Conservation (phyloP, 1,140 invertebrate species). For the Euwallacea similis region DNA sequence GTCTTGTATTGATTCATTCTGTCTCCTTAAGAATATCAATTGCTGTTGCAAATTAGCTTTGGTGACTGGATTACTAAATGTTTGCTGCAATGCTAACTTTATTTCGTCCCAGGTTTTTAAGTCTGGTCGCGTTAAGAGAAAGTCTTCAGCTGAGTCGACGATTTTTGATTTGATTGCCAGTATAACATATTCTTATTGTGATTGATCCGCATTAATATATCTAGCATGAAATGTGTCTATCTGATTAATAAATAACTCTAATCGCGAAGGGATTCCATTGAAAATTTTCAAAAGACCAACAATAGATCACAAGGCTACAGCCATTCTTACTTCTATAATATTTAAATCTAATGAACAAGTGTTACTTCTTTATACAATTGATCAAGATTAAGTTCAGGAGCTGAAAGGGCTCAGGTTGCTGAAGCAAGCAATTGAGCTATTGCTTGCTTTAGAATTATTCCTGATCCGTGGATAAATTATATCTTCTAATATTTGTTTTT, state of each 20-base stretch:
- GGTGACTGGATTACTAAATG: slow-evolving; percentile 19
- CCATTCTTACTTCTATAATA: too few relatives aligned
- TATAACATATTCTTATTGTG: slow-evolving; percentile 22
- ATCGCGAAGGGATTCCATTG: too few relatives aligned
- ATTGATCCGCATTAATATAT: slow-evolving; percentile 11
- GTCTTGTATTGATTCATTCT: slow-evolving; percentile 2
- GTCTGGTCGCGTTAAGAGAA: slow-evolving; percentile 9
- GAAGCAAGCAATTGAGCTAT: too few relatives aligned
- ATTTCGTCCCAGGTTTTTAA: slow-evolving; percentile 15
- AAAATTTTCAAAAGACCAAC: too few relatives aligned
- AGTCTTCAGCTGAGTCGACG: not conserved
- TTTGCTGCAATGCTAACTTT: not conserved
- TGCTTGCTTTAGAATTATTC: too few relatives aligned
- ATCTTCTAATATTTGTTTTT: too few relatives aligned
- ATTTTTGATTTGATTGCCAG: slow-evolving; percentile 20
- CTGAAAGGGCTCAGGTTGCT: too few relatives aligned
- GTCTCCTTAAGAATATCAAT: slow-evolving; percentile 6
- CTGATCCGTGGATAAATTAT: too few relatives aligned
- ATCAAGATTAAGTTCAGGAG: too few relatives aligned
- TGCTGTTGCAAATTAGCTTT: slow-evolving; percentile 19
- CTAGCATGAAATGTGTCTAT: slow-evolving; percentile 15
- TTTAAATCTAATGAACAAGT: too few relatives aligned
- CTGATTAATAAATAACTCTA: slow-evolving; percentile 20
- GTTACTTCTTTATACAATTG: too few relatives aligned
- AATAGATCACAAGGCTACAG: too few relatives aligned